Conservation (phyloP, 2,113 vertebrate species). For the Bolborhynchus lineola region DNA sequence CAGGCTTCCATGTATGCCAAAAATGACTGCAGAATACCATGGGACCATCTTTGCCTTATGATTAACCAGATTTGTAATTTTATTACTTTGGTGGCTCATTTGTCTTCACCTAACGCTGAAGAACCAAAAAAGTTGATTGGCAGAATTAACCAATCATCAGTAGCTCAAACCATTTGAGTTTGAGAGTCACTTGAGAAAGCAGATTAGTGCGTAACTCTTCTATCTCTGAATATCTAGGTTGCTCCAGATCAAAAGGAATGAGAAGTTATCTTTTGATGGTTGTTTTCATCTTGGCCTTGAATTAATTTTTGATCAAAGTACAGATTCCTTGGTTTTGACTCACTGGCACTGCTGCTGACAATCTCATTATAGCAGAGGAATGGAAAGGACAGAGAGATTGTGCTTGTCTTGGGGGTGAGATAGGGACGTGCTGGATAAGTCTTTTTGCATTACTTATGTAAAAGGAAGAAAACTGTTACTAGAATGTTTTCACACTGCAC, state of each 20-base stretch:
- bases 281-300: neutral
- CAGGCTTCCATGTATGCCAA: constrained; percentile 60
- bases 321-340: neutral
- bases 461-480: neutral
- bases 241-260: neutral
- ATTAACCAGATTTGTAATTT: neutral
- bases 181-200: neutral
- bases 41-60: constrained; percentile 54
- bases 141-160: neutral
- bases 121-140: neutral
- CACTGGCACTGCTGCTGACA: neutral
- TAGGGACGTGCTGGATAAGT: neutral
- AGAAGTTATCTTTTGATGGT: neutral
- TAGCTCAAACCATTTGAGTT: neutral
- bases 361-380: neutral
- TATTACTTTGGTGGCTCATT: constrained; percentile 35
- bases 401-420: neutral
- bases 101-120: neutral
- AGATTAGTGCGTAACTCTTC: neutral
- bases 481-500: neutral
- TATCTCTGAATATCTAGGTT: neutral
- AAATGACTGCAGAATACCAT: constrained; percentile 54
- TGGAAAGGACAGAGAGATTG: neutral
- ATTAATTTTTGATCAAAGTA: neutral
- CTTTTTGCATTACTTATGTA: neutral